Evolutionary conservation across 2,797 vertebrate species (phyloP).

Genomic region (Coendou prehensilis): DNA sequence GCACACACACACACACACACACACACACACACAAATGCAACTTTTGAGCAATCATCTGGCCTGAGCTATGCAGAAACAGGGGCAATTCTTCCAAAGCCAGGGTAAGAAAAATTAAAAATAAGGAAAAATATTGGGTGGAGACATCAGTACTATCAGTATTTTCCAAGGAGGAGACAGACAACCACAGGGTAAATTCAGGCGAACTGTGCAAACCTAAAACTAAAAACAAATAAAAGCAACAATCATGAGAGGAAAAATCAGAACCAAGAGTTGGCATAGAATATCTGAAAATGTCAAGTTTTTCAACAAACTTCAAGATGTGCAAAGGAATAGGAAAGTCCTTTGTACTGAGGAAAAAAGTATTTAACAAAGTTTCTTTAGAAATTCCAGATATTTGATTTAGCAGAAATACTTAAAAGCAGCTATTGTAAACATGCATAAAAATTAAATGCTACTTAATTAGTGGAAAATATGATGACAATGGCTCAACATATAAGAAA

Average conservation of each 20-base stretch:
- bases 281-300: slow-evolving; percentile 12
- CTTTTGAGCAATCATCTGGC: not conserved
- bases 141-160: not conserved
- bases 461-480: not conserved
- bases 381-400: not conserved
- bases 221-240: not conserved
- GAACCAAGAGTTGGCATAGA: not conserved
- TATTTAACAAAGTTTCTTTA: not conserved
- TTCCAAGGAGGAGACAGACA: not conserved
- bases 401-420: not conserved
- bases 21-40: not conserved
- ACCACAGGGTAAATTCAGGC: not conserved
- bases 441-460: not conserved
- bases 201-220: not conserved
- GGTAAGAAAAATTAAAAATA: not conserved
- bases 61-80: not conserved
- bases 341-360: not conserved
- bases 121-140: not conserved
- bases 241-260: not conserved
- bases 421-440: not conserved
- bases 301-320: not conserved
- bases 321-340: not conserved
- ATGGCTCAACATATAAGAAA: not conserved
- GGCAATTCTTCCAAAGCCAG: not conserved
- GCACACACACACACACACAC: too few relatives aligned